Conservation (phyloP, 2,888 invertebrate species). For the Colostygia pectinataria region DNA sequence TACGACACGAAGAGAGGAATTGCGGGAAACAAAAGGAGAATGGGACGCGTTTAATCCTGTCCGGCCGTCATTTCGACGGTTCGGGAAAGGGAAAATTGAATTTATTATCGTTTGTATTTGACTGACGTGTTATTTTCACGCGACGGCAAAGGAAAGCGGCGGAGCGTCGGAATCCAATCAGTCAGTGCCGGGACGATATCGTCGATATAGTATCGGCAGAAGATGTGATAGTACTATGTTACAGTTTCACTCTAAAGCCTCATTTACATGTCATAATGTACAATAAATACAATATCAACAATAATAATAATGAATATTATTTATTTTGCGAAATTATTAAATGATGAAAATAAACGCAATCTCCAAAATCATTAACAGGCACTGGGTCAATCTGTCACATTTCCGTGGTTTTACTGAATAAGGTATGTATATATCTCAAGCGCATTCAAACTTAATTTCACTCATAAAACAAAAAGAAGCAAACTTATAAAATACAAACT, state of each 20-base stretch:
- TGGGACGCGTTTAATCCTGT: constrained; percentile 77
- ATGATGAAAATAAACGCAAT: no score
- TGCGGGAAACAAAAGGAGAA: constrained; percentile 76
- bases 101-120: constrained; percentile 81
- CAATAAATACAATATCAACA: no score
- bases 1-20: constrained; percentile 54
- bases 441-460: neutral
- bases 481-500: neutral
- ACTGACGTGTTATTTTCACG: constrained; percentile 82
- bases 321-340: no score
- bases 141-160: constrained; percentile 62
- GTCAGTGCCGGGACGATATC: constrained; percentile 64
- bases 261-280: no score
- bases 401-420: no score
- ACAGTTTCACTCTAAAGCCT: constrained; percentile 1
- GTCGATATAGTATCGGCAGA: constrained; percentile 46
- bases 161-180: constrained; percentile 71
- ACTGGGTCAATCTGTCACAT: no score
- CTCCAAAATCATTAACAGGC: no score
- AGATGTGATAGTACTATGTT: neutral
- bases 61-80: constrained; percentile 71
- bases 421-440: neutral
- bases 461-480: neutral
- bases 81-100: constrained; percentile 76
- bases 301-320: no score